Percentiles rank a stretch among this genome's conserved stretches.
Evolutionary conservation across 2,888 invertebrate genomes (phyloP).

Genomic region (Tribolium freemani): DNA sequence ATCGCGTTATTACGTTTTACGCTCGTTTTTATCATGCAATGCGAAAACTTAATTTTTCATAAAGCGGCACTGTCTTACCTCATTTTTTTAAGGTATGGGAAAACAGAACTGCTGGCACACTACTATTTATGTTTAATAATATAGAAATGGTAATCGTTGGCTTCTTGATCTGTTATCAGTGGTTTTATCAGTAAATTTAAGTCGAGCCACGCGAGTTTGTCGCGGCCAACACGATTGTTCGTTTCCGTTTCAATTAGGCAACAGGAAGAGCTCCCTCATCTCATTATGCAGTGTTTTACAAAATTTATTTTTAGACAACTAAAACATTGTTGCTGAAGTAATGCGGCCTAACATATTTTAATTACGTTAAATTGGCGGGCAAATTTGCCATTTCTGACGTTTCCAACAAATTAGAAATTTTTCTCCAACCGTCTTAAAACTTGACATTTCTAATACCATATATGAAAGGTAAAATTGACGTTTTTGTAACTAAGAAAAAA

Average conservation of each 20-base stretch:
- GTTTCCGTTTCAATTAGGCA: slow-evolving; percentile 69
- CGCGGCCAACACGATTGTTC: slow-evolving; percentile 67
- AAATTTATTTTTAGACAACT: slow-evolving; percentile 67
- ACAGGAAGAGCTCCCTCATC: slow-evolving; percentile 69
- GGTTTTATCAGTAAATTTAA: slow-evolving; percentile 60
- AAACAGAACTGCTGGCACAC: slow-evolving; percentile 1
- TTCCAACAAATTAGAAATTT: too few species aligned
- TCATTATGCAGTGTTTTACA: slow-evolving; percentile 69
- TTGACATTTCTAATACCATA: too few species aligned
- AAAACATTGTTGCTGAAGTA: slow-evolving; percentile 33
- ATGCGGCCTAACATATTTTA: background rate
- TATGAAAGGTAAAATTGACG: too few species aligned
- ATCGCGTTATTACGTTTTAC: slow-evolving; percentile 3
- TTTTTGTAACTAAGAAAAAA: too few species aligned
- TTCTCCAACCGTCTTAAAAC: too few species aligned
- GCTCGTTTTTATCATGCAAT: slow-evolving; percentile 5
- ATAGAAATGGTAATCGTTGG: slow-evolving; percentile 29
- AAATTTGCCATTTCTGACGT: too few species aligned
- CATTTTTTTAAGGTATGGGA: slow-evolving; percentile 1
- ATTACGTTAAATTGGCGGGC: background rate
- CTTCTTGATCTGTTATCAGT: slow-evolving; percentile 56
- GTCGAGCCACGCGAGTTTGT: slow-evolving; percentile 64
- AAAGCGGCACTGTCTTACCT: slow-evolving; percentile 18
- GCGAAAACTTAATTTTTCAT: background rate
- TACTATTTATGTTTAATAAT: slow-evolving; percentile 18